Conservation (phyloP, 2,113 vertebrate species). For the Leucosticte australis region DNA sequence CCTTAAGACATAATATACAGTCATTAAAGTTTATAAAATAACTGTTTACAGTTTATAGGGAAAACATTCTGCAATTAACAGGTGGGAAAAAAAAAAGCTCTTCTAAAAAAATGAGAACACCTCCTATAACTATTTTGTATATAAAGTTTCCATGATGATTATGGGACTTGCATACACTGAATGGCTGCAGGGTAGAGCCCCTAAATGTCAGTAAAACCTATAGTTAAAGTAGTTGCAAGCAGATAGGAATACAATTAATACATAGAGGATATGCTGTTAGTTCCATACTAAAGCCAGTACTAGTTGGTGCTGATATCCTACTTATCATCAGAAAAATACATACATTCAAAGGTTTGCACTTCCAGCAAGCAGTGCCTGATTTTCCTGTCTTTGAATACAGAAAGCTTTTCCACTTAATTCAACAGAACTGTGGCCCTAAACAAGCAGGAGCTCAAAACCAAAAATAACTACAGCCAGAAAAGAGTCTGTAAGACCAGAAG, state of each 20-base stretch:
- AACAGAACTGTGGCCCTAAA: background rate
- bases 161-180: slow-evolving; percentile 8
- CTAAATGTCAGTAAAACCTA: background rate
- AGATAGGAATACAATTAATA: slow-evolving; percentile 34
- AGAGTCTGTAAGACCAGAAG: background rate
- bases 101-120: slow-evolving; percentile 1
- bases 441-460: background rate
- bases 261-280: background rate
- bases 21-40: slow-evolving; percentile 45
- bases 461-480: background rate
- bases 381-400: background rate
- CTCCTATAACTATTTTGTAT: background rate
- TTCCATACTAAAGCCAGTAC: background rate
- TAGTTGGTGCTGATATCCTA: background rate
- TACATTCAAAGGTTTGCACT: background rate
- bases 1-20: background rate
- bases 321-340: background rate
- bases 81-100: background rate
- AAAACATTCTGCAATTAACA: background rate
- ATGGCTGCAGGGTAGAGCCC: slow-evolving; percentile 32
- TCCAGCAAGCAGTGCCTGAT: background rate
- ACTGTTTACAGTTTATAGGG: background rate
- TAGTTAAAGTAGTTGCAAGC: slow-evolving; percentile 24
- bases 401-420: background rate
- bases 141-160: slow-evolving; percentile 22